Evolutionary conservation across 2,113 vertebrate genomes (phyloP).

Genomic region (Empidonax traillii): DNA sequence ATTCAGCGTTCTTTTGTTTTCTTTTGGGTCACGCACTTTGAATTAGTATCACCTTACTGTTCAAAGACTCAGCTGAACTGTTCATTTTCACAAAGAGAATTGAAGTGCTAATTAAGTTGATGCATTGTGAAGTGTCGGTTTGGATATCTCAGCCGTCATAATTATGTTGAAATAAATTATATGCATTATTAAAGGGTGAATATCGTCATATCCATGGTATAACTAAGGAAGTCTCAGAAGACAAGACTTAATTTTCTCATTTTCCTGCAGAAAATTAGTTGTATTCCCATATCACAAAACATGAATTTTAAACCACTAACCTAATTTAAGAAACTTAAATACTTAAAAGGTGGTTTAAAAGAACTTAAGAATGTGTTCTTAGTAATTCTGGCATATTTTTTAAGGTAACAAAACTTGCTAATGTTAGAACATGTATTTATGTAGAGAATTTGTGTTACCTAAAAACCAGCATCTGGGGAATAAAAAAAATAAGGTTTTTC

Average conservation of each 20-base stretch:
- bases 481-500: background rate
- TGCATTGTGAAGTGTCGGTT: background rate
- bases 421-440: background rate
- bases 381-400: background rate
- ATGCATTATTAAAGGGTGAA: constrained; percentile 21
- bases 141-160: background rate
- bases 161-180: constrained; percentile 53
- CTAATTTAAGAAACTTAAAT: constrained; percentile 32
- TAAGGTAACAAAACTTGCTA: background rate
- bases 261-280: constrained; percentile 59
- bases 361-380: background rate
- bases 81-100: background rate
- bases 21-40: background rate
- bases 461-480: background rate
- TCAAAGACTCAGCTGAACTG: background rate
- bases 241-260: constrained; percentile 60
- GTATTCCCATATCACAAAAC: constrained; percentile 45
- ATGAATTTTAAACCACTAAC: constrained; percentile 53
- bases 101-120: constrained; percentile 39
- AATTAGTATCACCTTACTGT: constrained; percentile 9
- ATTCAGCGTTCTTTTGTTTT: background rate
- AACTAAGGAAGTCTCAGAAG: constrained; percentile 39
- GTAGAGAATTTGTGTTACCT: background rate
- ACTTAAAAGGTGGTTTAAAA: background rate
- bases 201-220: constrained; percentile 8